A percentile compares a stretch with the other conserved stretches of the same genome.
phyloP scores from a whole-genome alignment of 1,140 invertebrate species.

The Phthorimaea operculella region DNA sequence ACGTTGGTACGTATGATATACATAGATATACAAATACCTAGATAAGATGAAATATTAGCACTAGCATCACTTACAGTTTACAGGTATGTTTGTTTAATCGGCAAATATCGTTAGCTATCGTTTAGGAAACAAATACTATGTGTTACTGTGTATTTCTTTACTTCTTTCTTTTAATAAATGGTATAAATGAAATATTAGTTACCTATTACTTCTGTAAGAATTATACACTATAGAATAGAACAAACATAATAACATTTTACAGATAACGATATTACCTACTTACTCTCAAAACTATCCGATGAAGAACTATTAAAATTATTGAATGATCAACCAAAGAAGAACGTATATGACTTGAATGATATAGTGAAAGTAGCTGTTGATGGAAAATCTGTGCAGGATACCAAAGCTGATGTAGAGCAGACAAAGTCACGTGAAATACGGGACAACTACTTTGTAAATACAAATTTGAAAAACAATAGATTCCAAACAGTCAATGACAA shows the following conservation, averaged over 20 bases:
- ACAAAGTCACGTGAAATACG: no score
- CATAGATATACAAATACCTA: no score
- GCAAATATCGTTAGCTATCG: no score
- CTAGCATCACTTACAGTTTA: no score
- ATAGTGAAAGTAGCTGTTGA: conserved; percentile 32
- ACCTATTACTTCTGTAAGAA: no score
- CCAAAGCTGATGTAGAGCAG: not conserved
- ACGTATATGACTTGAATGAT: conserved; percentile 40
- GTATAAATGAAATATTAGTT: no score
- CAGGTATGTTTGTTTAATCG: no score
- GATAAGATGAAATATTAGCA: no score
- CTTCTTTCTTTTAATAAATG: no score
- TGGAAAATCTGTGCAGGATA: conserved; percentile 15
- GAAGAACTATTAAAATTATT: conserved; percentile 44
- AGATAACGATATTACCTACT: conserved; percentile 41
- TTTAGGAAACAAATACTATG: no score
- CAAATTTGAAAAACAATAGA: conserved; percentile 17
- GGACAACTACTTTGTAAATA: not conserved
- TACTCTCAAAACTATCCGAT: conserved; percentile 51
- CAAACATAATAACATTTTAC: conserved; percentile 5
- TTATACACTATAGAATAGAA: no score
- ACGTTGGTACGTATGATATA: conserved; percentile 25
- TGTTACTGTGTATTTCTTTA: no score
- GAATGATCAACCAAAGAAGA: conserved; percentile 38
- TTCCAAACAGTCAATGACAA: conserved; percentile 15